Evolutionary conservation across 2,888 invertebrate species (phyloP).

Genomic region (Oscheius sp.): DNA sequence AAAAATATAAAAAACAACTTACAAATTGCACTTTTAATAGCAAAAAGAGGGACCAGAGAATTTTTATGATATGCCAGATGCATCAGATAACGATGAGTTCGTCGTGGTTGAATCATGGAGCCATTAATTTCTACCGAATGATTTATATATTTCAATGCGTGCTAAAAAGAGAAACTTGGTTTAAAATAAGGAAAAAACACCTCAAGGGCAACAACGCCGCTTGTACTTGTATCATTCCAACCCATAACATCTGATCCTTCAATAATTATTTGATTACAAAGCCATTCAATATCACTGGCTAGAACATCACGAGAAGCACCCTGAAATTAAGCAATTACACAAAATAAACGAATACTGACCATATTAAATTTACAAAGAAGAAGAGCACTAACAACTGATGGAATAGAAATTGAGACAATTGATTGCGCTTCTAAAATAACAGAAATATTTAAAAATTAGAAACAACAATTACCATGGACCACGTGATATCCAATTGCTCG

Average conservation of each 20-base stretch:
- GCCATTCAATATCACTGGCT: slow-evolving; percentile 49
- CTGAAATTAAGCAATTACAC: slow-evolving; percentile 13
- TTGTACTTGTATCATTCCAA: slow-evolving; percentile 30
- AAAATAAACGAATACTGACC: neutral
- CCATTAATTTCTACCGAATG: slow-evolving; percentile 26
- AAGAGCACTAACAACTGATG: slow-evolving; percentile 56
- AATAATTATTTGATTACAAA: slow-evolving; percentile 46
- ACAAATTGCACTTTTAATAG: slow-evolving; percentile 61
- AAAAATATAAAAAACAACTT: slow-evolving; percentile 10
- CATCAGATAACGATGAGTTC: slow-evolving; percentile 49
- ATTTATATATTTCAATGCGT: slow-evolving; percentile 28
- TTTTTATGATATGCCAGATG: slow-evolving; percentile 66
- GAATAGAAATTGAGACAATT: slow-evolving; percentile 59
- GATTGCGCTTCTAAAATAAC: slow-evolving; percentile 60
- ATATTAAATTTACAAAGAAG: slow-evolving; percentile 60
- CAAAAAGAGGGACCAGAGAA: slow-evolving; percentile 55
- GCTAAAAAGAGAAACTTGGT: slow-evolving; percentile 8
- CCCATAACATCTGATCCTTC: slow-evolving; percentile 57
- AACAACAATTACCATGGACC: slow-evolving; percentile 53
- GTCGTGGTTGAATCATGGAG: slow-evolving; percentile 27
- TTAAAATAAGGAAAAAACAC: slow-evolving; percentile 7
- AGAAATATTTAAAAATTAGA: neutral
- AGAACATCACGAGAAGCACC: slow-evolving; percentile 39
- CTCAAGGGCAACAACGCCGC: slow-evolving; percentile 3
- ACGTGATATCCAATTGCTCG: slow-evolving; percentile 68